Percentiles rank a stretch among this genome's conserved stretches.
Evolutionary conservation across 2,113 vertebrate genomes (phyloP).

Genomic region (Carassius gibelio): DNA sequence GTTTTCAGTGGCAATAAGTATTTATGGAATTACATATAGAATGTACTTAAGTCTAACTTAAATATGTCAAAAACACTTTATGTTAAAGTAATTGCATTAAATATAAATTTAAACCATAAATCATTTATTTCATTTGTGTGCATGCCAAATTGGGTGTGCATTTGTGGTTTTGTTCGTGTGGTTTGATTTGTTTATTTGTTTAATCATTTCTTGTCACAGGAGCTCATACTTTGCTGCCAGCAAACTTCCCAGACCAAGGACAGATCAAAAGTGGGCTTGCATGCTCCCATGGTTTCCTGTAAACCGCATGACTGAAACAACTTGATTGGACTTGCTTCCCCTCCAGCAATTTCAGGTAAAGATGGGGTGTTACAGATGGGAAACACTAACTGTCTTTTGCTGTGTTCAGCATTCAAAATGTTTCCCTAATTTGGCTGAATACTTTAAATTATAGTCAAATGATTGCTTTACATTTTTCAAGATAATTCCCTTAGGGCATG

Average conservation of each 20-base stretch:
- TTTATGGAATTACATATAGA: neutral
- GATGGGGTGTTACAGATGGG: neutral
- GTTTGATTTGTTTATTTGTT: neutral
- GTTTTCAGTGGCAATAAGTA: neutral
- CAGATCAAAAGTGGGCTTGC: neutral
- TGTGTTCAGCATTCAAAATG: neutral
- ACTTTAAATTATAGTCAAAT: neutral
- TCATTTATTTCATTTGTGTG: neutral
- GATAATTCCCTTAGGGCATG: neutral
- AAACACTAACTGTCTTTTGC: slow-evolving; percentile 23
- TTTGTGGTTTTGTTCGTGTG: neutral
- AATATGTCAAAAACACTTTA: neutral
- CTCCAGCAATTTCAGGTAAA: neutral
- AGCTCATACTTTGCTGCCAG: neutral
- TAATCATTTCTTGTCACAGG: neutral
- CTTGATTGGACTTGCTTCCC: slow-evolving; percentile 41
- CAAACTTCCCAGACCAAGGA: neutral
- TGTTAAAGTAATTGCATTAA: neutral
- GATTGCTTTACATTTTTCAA: neutral
- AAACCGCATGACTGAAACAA: slow-evolving; percentile 37
- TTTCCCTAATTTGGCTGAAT: neutral
- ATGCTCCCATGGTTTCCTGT: slow-evolving; percentile 11
- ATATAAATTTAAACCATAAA: neutral
- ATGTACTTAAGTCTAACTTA: neutral
- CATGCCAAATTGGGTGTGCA: neutral